These are phyloP conservation scores for Lepidochrysops patricia DNA, from an alignment of 2,888 invertebrate genomes.

Conservation along the genomic window DNA sequence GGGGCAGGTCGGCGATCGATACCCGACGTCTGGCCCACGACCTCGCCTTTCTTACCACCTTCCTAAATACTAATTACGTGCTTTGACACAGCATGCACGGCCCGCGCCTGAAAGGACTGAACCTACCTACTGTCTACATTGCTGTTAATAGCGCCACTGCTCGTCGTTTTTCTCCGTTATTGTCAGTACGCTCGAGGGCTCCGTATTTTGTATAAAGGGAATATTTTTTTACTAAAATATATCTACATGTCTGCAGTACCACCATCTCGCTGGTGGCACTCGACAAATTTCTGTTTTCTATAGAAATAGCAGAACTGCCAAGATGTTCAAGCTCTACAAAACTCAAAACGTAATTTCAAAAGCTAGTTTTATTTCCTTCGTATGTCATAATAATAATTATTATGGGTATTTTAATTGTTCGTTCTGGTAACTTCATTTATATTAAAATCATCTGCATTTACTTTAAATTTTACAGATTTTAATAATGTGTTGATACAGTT, in stretches of 20 bases:
- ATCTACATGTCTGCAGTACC: no score
- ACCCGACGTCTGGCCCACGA: conserved; percentile 78
- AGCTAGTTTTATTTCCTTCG: not conserved
- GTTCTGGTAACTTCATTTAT: not conserved
- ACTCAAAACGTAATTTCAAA: not conserved
- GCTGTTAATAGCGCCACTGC: conserved; percentile 59
- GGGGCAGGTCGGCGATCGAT: conserved; percentile 78
- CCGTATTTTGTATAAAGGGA: not conserved
- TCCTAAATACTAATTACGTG: conserved; percentile 76
- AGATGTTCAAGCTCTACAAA: no score
- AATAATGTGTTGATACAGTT: not conserved
- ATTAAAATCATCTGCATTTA: not conserved
- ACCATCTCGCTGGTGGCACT: no score
- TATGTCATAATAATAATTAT: not conserved
- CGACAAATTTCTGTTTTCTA: no score
- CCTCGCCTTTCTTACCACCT: conserved; percentile 74
- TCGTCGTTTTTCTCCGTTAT: conserved; percentile 42
- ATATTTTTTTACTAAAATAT: not conserved
- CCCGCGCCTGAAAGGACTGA: conserved; percentile 41
- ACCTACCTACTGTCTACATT: conserved; percentile 55
- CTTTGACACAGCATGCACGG: conserved; percentile 71
- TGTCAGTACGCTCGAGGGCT: not conserved
- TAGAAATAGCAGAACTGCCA: no score
- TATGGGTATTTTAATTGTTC: not conserved
- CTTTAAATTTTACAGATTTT: not conserved